phyloP scores from a whole-genome alignment of 1,140 invertebrate genomes.

The Piezodorus guildinii region DNA sequence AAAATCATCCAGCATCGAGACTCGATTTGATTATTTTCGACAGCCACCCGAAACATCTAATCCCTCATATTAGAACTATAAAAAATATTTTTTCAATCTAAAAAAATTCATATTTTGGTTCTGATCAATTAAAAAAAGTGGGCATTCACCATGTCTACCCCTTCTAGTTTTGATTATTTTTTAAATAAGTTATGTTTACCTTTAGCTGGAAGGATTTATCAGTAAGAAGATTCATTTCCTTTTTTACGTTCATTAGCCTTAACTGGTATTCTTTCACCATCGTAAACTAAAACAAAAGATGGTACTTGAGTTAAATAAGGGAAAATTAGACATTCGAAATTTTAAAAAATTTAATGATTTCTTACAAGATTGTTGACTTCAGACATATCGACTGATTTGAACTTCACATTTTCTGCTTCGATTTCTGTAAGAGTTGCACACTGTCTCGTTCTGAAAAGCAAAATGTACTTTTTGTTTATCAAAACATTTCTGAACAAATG shows the following conservation, averaged over 20 bases:
- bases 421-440: constrained; percentile 23
- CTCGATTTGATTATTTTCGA: too few species aligned
- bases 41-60: too few species aligned
- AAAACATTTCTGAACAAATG: too few species aligned
- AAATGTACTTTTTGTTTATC: neutral
- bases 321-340: neutral
- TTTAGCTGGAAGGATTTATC: constrained; percentile 26
- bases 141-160: too few species aligned
- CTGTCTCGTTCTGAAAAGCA: constrained; percentile 25
- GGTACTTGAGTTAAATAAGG: neutral
- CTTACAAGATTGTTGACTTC: constrained; percentile 23
- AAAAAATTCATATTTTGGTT: too few species aligned
- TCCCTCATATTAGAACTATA: too few species aligned
- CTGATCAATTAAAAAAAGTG: too few species aligned
- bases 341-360: neutral
- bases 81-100: too few species aligned
- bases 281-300: constrained; percentile 19
- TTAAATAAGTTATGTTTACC: constrained; percentile 24
- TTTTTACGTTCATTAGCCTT: constrained; percentile 26
- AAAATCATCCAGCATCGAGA: too few species aligned
- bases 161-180: too few species aligned
- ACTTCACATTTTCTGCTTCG: constrained; percentile 26
- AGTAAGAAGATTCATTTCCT: constrained; percentile 25
- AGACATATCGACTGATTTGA: constrained; percentile 14
- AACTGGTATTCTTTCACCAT: constrained; percentile 25